These are phyloP conservation scores for Syngnathus rostellatus DNA, from an alignment of 2,797 vertebrate species.

Conservation along the genomic window DNA sequence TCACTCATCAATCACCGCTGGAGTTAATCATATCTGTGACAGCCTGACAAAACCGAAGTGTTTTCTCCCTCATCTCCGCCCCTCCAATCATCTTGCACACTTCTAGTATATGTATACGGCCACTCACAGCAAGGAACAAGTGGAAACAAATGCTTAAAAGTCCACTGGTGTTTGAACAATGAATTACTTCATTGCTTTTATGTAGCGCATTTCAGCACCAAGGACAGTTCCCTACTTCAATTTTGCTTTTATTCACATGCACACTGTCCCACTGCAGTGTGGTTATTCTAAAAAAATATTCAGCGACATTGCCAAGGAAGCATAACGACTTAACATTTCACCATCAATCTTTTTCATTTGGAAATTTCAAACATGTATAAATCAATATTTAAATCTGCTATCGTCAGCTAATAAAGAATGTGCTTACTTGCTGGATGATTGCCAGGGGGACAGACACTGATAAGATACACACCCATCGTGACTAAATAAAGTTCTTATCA, in stretches of 20 bases:
- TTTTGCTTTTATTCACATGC: not conserved
- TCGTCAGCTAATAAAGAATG: conserved; percentile 1
- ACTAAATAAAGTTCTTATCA: conserved; percentile 13
- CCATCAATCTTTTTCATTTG: not conserved
- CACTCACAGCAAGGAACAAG: not conserved
- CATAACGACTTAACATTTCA: no score
- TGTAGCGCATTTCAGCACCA: conserved; percentile 39
- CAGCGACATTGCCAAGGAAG: not conserved
- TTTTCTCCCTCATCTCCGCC: conserved; percentile 38
- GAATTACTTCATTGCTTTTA: conserved; percentile 27
- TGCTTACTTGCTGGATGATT: conserved; percentile 14
- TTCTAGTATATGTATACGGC: conserved; percentile 23
- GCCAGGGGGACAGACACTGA: conserved; percentile 10
- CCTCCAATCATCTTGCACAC: conserved; percentile 20
- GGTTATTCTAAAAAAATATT: not conserved
- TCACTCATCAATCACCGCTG: conserved; percentile 53
- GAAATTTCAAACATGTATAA: conserved; percentile 8
- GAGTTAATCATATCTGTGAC: conserved; percentile 40
- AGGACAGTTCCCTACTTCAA: conserved; percentile 31
- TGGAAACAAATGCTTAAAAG: conserved; percentile 7
- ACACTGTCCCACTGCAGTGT: not conserved
- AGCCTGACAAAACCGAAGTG: conserved; percentile 39
- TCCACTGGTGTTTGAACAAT: conserved; percentile 28
- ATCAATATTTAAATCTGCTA: conserved; percentile 4
- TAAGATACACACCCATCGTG: conserved; percentile 13